These are phyloP conservation scores for Phanerotoma sp. DNA, from an alignment of 2,888 invertebrate species.

Conservation along the genomic window DNA sequence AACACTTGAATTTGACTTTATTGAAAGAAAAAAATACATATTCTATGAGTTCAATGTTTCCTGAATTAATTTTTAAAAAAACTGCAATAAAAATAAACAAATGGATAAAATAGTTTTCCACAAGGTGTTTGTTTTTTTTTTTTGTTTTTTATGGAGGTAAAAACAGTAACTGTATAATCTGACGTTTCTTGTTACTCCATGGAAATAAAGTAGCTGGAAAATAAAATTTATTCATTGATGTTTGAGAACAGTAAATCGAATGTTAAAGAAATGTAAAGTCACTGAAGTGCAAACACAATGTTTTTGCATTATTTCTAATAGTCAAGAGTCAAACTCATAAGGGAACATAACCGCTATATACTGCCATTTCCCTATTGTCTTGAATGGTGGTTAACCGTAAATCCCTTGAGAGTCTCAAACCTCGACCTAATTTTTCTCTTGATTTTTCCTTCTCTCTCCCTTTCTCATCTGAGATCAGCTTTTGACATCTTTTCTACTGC, in stretches of 20 bases:
- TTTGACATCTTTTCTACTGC: conserved; percentile 13
- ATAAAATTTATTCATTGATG: neutral
- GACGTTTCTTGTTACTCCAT: too few species aligned
- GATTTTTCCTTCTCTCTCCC: conserved; percentile 12
- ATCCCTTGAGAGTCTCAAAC: conserved; percentile 29
- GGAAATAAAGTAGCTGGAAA: neutral
- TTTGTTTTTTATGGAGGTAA: neutral
- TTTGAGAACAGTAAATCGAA: neutral
- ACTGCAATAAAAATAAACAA: too few species aligned
- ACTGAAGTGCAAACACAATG: conserved; percentile 1
- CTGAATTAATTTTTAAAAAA: too few species aligned
- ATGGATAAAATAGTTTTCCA: too few species aligned
- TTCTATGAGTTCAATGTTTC: too few species aligned
- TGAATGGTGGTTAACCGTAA: conserved; percentile 32
- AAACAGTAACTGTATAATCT: neutral
- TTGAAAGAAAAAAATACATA: too few species aligned
- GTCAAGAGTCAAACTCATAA: conserved; percentile 2
- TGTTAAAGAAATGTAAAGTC: conserved; percentile 1
- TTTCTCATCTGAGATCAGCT: conserved; percentile 12
- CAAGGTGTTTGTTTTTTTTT: too few species aligned
- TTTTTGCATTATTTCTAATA: conserved; percentile 16
- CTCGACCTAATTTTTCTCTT: conserved; percentile 30
- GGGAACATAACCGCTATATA: conserved; percentile 17
- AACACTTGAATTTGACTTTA: too few species aligned
- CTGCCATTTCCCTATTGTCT: conserved; percentile 30